Evolutionary conservation across 2,888 invertebrate genomes (phyloP).

Genomic region (Thereva unica): DNA sequence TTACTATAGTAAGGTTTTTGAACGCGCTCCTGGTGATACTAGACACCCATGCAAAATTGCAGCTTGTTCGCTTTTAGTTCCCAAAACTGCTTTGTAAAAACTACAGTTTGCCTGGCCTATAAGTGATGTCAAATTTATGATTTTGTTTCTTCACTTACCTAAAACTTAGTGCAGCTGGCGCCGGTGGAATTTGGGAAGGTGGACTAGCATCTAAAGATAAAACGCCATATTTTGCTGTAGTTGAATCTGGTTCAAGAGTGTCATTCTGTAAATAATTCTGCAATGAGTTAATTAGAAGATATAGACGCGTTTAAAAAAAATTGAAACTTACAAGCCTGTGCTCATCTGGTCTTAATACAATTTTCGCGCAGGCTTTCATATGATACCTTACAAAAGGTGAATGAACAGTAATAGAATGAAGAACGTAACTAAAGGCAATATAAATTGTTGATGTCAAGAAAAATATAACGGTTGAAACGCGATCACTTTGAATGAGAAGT

Average conservation of each 20-base stretch:
- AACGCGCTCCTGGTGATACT: too few species aligned
- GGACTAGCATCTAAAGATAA: slow-evolving; percentile 76
- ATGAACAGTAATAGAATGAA: slow-evolving; percentile 76
- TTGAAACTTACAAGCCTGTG: slow-evolving; percentile 59
- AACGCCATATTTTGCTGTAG: slow-evolving; percentile 71
- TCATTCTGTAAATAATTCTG: slow-evolving; percentile 63
- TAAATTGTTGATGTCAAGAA: slow-evolving; percentile 79
- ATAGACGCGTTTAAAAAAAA: too few species aligned
- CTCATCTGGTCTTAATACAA: slow-evolving; percentile 82
- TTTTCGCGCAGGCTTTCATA: slow-evolving; percentile 75
- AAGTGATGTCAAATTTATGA: too few species aligned
- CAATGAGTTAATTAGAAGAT: neutral
- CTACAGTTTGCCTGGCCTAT: too few species aligned
- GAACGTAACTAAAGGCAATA: slow-evolving; percentile 74
- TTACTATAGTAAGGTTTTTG: too few species aligned
- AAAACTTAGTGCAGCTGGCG: slow-evolving; percentile 71
- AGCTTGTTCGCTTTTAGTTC: too few species aligned
- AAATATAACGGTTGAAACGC: slow-evolving; percentile 83
- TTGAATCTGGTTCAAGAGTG: slow-evolving; percentile 61
- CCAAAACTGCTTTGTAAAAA: too few species aligned
- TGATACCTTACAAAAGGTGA: slow-evolving; percentile 85
- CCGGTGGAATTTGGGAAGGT: slow-evolving; percentile 56
- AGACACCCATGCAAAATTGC: too few species aligned
- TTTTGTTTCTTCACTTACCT: slow-evolving; percentile 41
- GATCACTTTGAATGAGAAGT: slow-evolving; percentile 73